These are phyloP conservation scores for Callorhinus ursinus DNA, from an alignment of 2,113 vertebrate genomes.

Conservation along the genomic window DNA sequence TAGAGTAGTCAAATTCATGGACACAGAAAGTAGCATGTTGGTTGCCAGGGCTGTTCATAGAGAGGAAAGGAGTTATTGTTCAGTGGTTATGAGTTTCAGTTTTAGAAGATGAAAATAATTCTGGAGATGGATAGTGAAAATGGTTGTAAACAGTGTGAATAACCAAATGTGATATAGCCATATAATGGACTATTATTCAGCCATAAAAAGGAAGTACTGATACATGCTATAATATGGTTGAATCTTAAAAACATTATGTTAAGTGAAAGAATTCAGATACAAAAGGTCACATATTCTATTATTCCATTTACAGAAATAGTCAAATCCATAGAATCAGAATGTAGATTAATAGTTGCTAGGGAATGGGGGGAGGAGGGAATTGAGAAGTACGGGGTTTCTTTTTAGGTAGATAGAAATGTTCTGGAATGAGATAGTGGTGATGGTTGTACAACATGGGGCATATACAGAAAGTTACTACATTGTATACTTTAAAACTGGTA, in stretches of 20 bases:
- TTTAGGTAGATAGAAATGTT: neutral
- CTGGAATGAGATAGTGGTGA: neutral
- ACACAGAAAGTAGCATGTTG: neutral
- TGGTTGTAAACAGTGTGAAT: neutral
- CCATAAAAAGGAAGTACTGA: neutral
- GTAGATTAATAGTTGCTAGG: neutral
- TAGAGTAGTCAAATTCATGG: neutral
- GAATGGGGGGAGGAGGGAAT: neutral
- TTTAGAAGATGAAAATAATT: neutral
- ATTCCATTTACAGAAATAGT: neutral
- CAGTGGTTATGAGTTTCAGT: neutral
- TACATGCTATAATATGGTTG: neutral
- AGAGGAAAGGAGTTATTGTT: neutral
- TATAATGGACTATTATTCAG: neutral
- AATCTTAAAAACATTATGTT: neutral
- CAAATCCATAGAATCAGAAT: neutral
- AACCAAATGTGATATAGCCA: neutral
- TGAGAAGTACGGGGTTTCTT: neutral
- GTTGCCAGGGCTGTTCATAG: neutral
- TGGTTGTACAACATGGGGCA: neutral
- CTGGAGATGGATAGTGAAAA: neutral
- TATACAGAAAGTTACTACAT: neutral
- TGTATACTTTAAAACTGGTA: neutral
- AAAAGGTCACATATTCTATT: neutral
- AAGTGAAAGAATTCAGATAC: neutral